Percentiles rank a stretch among this genome's conserved stretches.
Evolutionary conservation across 2,797 vertebrate species (phyloP).

Genomic region (Todus mexicanus): DNA sequence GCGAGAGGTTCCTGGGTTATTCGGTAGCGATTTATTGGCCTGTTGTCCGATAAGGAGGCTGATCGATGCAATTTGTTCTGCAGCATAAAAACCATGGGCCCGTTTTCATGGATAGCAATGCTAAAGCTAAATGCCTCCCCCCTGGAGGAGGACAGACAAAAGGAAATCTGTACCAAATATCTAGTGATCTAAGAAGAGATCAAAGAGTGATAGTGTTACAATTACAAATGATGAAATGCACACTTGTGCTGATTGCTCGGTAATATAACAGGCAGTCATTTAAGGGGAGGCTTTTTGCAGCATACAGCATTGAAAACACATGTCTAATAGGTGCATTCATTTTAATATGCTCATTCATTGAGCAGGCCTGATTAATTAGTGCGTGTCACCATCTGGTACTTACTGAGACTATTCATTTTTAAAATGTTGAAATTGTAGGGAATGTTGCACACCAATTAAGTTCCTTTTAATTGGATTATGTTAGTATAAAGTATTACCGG

Average conservation of each 20-base stretch:
- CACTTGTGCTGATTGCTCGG: conserved; percentile 13
- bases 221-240: conserved; percentile 1
- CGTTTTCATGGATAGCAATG: background rate
- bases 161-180: background rate
- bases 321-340: conserved; percentile 74
- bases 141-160: background rate
- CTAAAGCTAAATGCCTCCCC: background rate
- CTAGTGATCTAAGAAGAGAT: conserved; percentile 6
- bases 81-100: background rate
- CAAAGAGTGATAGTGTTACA: background rate
- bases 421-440: conserved; percentile 79
- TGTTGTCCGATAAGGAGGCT: background rate
- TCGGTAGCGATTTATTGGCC: background rate
- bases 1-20: background rate
- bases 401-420: conserved; percentile 78
- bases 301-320: conserved; percentile 43
- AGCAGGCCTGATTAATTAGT: conserved; percentile 78
- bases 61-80: conserved; percentile 11
- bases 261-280: background rate
- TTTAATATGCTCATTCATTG: conserved; percentile 74
- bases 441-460: conserved; percentile 79
- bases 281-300: conserved; percentile 27
- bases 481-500: conserved; percentile 73
- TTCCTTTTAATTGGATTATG: conserved; percentile 77
- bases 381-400: conserved; percentile 77